Percentiles rank a stretch among this genome's conserved stretches.
Evolutionary conservation across 2,113 vertebrate species (phyloP).

Genomic region (Brachypodius melanocephalos): DNA sequence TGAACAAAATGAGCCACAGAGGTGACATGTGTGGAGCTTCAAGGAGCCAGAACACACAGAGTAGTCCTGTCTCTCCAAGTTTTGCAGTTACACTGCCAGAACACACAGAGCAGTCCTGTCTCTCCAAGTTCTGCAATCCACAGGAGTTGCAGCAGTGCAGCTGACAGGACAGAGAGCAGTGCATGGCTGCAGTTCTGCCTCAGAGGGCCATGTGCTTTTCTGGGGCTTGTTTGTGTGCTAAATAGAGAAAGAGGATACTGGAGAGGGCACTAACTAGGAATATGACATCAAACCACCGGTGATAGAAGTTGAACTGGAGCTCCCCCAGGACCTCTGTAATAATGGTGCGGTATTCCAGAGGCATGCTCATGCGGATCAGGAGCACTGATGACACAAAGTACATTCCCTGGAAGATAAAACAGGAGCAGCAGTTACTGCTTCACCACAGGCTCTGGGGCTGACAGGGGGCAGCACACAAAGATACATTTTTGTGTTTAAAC

Average conservation of each 20-base stretch:
- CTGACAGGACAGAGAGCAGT: neutral
- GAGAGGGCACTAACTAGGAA: conserved; percentile 97
- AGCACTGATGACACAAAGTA: conserved; percentile 97
- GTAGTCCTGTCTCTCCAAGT: neutral
- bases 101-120: neutral
- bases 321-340: conserved; percentile 95
- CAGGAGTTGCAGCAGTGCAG: neutral
- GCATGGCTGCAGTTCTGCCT: neutral
- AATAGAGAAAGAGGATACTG: conserved; percentile 96
- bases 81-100: neutral
- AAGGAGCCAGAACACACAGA: neutral
- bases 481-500: too few species aligned
- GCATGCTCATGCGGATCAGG: conserved; percentile 99
- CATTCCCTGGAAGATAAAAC: conserved; percentile 83
- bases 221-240: conserved; percentile 96
- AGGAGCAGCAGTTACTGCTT: neutral
- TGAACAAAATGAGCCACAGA: neutral
- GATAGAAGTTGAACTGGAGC: conserved; percentile 98
- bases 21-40: neutral
- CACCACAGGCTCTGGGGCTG: neutral
- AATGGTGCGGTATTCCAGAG: conserved; percentile 91
- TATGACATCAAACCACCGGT: conserved; percentile 99
- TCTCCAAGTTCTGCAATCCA: neutral
- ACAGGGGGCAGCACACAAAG: neutral
- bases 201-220: conserved; percentile 90